phyloP scores from a whole-genome alignment of 2,888 invertebrate genomes.

The Erebia ligea region DNA sequence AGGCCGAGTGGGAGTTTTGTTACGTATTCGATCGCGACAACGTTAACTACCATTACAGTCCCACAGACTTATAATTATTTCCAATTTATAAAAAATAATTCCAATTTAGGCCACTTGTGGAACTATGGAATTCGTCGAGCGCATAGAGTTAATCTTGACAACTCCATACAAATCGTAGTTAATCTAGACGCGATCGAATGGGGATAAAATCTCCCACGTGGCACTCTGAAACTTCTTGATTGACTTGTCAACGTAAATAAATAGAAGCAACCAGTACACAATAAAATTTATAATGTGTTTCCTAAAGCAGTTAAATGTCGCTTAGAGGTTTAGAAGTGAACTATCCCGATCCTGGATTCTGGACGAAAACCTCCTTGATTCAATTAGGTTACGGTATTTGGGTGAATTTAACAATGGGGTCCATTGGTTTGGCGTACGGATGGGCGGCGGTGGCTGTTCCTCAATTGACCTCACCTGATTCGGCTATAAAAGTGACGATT shows the following conservation, averaged over 20 bases:
- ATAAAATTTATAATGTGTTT: slow-evolving; percentile 5
- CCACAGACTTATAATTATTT: no score
- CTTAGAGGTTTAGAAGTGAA: slow-evolving; percentile 27
- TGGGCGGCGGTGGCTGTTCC: slow-evolving; percentile 84
- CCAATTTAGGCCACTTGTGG: no score
- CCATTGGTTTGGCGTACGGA: slow-evolving; percentile 84
- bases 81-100: no score
- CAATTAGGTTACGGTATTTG: slow-evolving; percentile 62
- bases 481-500: slow-evolving; percentile 66
- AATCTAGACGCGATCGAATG: no score
- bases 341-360: slow-evolving; percentile 56
- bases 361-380: slow-evolving; percentile 54
- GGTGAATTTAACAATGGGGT: slow-evolving; percentile 81
- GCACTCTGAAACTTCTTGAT: not conserved
- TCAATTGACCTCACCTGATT: slow-evolving; percentile 70
- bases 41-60: no score
- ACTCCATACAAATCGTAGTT: no score
- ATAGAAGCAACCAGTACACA: not conserved
- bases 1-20: no score
- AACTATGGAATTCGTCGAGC: no score
- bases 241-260: slow-evolving; percentile 10
- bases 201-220: no score
- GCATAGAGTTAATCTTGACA: no score
- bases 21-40: no score
- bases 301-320: slow-evolving; percentile 24